phyloP scores from a whole-genome alignment of 2,888 invertebrate species.

The Synergus japonicus region DNA sequence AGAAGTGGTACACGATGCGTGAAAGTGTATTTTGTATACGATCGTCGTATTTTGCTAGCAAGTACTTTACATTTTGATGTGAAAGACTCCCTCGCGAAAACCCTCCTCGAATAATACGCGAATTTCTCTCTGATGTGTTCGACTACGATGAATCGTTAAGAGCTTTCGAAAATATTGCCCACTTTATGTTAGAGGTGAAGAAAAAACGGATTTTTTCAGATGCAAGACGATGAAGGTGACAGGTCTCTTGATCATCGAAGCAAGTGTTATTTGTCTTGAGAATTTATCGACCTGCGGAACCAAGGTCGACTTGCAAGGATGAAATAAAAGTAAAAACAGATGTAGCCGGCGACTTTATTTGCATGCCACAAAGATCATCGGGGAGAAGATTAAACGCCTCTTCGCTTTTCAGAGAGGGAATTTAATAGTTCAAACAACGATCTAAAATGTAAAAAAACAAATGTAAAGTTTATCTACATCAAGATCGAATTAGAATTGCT shows the following conservation, averaged over 20 bases:
- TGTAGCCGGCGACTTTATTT: slow-evolving; percentile 30
- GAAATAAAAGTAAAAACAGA: slow-evolving; percentile 33
- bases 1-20: slow-evolving; percentile 16
- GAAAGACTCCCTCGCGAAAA: background rate
- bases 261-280: slow-evolving; percentile 34
- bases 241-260: slow-evolving; percentile 33
- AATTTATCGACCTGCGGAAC: slow-evolving; percentile 25
- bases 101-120: background rate
- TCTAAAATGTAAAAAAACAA: too few relatives aligned
- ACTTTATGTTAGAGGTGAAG: background rate
- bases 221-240: slow-evolving; percentile 26
- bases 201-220: slow-evolving; percentile 2
- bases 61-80: slow-evolving; percentile 16
- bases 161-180: slow-evolving; percentile 29
- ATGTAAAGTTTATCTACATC: too few relatives aligned
- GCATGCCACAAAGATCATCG: slow-evolving; percentile 16
- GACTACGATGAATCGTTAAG: slow-evolving; percentile 7
- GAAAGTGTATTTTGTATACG: slow-evolving; percentile 18
- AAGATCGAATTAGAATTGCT: too few relatives aligned
- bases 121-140: background rate
- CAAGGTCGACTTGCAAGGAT: slow-evolving; percentile 35
- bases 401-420: background rate
- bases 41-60: slow-evolving; percentile 2
- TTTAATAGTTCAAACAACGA: too few relatives aligned
- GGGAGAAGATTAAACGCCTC: background rate